Evolutionary conservation across 2,888 invertebrate genomes (phyloP), one percentile per base, ranked within the genome.

Genomic region (Eilema depressum): DNA sequence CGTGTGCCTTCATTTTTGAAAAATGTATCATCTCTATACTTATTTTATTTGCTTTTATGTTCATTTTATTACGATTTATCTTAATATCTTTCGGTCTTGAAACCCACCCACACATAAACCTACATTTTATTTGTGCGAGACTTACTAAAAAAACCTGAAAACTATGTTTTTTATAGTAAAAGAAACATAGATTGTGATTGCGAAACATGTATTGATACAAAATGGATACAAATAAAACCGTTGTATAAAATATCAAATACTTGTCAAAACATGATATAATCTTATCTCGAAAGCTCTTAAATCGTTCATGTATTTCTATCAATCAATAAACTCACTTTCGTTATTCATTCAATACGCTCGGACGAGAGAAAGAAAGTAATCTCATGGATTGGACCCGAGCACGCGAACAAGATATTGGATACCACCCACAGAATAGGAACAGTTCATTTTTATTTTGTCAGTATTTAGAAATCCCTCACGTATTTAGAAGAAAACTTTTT

Each of bases 361-460:
- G 76, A 80, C 84, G 82, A 84, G 88, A 86, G 87, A 86, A 86
- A 86, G 85, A 86, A 91, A 86, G 90, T 89, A 90, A 92, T 91
- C 89, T 90, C 81, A 79, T 74, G 88, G 88, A 91, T 90, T 89
- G 89, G 84, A 85, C 79, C 85, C 82, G 86, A 89, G 90, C 91
- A 91, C 90, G 91, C 91, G 89, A 91, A 85, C 88, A 87, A 89
- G 86, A 91, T 90, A 92, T 92, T 90, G 90, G 86, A 87, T 89
- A 84, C 88, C 88, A 88, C 88, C 88, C 85, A 85, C 82, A 81
- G 87, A 89, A 88, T 88, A 88, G 84, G 84, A 88, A 88, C 86
- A 86, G 85, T 83, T 85, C 83, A 83, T 84, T 86, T 88, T 86
- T 86, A 86, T 89, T 83, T 83, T 79, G 83, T 84, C 84, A 84